Evolutionary conservation across 2,113 vertebrate species (phyloP), one percentile per base, ranked within the genome.

Genomic region (Garra rufa): DNA sequence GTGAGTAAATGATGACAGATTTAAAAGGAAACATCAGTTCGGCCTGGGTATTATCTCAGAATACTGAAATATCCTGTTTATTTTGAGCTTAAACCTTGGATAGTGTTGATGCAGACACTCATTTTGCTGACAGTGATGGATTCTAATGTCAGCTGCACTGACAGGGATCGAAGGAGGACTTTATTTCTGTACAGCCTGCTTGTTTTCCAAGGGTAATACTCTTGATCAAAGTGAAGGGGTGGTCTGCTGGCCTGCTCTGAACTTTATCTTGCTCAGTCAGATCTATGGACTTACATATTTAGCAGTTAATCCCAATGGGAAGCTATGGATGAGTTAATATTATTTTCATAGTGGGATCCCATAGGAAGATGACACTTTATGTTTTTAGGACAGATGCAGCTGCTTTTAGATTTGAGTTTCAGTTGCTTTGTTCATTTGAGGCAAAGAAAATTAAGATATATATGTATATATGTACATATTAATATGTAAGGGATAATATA

Each of bases 71-170:
- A 67, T 61, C 26, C 5, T 80, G 77, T 80, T 80, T 80, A 67
- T 80, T 80, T 80, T 80, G 17, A 65, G 59, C 26, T 65, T 65
- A 80, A 80, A 80, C 61, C 57, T 80, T 63, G 57, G 43, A 48
- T n/a, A 30, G 69, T 73, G 69, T 38, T 57, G 41, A 59, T 43
- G 50, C 52, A 71, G 21, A 38, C 24, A 28, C 63, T 84, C 63
- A 73, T 77, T 59, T 55, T 81, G 15, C 48, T 69, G 76, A 83
- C 81, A 83, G 85, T 71, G 71, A 84, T 82, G 78, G 77, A 88
- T 82, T 70, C 71, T 78, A 77, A 86, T 67, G 65, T 65, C 82
- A 88, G 52, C 1, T 6, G 2, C 28, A 26, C 38, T 86, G 78
- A 82, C 55, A 34, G 76, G 52, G 67, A 67, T 41, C 6, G 44